phyloP scores from a whole-genome alignment of 2,888 invertebrate species.

The Plutella xylostella region DNA sequence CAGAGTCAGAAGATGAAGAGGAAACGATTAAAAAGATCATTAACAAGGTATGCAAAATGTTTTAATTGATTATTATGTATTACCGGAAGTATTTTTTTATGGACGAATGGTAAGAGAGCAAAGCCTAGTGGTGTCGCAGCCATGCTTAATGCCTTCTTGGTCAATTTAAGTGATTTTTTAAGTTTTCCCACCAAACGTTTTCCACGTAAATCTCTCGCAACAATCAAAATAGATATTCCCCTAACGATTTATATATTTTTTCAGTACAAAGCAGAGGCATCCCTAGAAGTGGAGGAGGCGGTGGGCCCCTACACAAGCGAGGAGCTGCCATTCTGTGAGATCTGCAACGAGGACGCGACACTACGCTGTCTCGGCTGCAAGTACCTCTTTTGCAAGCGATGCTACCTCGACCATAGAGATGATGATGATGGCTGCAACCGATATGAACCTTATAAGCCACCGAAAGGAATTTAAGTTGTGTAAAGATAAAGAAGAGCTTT shows the following conservation, averaged over 20 bases:
- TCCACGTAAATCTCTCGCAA: too few species aligned
- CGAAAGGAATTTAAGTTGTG: too few species aligned
- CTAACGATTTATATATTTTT: slow-evolving; percentile 3
- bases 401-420: slow-evolving; percentile 79
- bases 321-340: slow-evolving; percentile 85
- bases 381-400: slow-evolving; percentile 83
- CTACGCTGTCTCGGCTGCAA: slow-evolving; percentile 82
- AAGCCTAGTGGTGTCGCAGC: too few species aligned
- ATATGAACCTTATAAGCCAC: slow-evolving; percentile 44
- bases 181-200: too few species aligned
- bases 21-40: slow-evolving; percentile 41
- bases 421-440: slow-evolving; percentile 69
- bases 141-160: too few species aligned
- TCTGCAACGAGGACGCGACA: slow-evolving; percentile 85
- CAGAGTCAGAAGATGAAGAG: slow-evolving; percentile 45
- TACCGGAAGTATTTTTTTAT: too few species aligned
- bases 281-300: slow-evolving; percentile 31
- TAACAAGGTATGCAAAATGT: slow-evolving; percentile 35
- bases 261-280: slow-evolving; percentile 42
- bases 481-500: too few species aligned
- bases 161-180: too few species aligned
- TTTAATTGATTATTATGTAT: too few species aligned
- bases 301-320: slow-evolving; percentile 33
- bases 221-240: too few species aligned
- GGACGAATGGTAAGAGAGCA: too few species aligned